Evolutionary conservation across 2,888 invertebrate genomes (phyloP).

Genomic region (Eubasilissa splendida): DNA sequence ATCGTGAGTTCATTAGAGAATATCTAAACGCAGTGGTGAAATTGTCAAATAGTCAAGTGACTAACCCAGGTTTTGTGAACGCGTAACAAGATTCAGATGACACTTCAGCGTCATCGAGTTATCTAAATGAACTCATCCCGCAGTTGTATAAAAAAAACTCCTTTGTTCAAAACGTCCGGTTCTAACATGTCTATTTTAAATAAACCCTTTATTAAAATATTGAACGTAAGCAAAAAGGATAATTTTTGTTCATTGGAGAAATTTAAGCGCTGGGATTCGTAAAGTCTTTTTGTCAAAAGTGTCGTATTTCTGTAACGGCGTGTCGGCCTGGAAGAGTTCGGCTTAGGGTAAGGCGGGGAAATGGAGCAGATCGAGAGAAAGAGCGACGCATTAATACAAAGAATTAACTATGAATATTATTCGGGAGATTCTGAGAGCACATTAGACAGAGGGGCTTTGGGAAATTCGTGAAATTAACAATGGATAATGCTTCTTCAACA

Average conservation of each 20-base stretch:
- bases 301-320: background rate
- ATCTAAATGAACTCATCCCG: no score
- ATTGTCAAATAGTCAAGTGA: no score
- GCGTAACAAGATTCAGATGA: no score
- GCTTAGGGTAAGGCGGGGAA: constrained; percentile 13
- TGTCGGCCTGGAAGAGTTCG: background rate
- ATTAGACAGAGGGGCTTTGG: constrained; percentile 8
- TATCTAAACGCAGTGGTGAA: no score
- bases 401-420: constrained; percentile 44
- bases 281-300: background rate
- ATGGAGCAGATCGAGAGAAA: constrained; percentile 30
- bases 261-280: background rate
- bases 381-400: constrained; percentile 50
- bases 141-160: no score
- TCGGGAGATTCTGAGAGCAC: constrained; percentile 19
- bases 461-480: constrained; percentile 8
- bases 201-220: background rate
- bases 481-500: constrained; percentile 12
- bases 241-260: background rate
- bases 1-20: no score
- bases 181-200: background rate
- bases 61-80: no score
- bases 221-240: no score
- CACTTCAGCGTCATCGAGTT: no score
- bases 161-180: background rate